Evolutionary conservation across 2,797 vertebrate species (phyloP).

Genomic region (Ataeniobius toweri): DNA sequence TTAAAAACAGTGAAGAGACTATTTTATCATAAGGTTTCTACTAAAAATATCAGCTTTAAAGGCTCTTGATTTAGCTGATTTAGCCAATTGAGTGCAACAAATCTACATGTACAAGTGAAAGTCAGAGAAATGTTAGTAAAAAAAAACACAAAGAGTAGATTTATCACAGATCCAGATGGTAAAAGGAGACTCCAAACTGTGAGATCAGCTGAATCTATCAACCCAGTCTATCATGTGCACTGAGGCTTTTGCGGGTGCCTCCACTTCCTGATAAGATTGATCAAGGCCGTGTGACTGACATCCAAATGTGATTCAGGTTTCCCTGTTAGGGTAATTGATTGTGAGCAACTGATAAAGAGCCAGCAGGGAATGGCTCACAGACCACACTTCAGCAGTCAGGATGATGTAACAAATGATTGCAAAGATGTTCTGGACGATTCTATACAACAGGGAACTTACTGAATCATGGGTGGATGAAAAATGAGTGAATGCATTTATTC

Average conservation of each 20-base stretch:
- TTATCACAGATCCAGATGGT: background rate
- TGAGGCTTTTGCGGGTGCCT: background rate
- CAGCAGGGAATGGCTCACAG: background rate
- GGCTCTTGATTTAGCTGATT: background rate
- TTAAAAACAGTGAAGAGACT: background rate
- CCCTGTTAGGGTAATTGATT: background rate
- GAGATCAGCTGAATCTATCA: background rate
- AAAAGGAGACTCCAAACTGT: background rate
- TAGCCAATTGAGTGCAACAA: background rate
- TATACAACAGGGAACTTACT: background rate
- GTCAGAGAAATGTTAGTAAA: background rate
- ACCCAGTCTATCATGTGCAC: background rate
- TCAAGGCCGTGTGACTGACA: background rate
- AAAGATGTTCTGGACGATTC: background rate
- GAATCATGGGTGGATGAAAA: background rate
- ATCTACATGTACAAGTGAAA: background rate
- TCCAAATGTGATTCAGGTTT: background rate
- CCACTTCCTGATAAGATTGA: conserved; percentile 2
- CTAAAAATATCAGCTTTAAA: background rate
- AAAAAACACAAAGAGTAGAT: background rate
- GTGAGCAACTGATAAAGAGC: background rate
- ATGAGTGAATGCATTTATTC: background rate
- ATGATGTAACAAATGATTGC: background rate
- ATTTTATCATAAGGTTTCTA: background rate
- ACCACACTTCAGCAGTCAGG: background rate